Base-by-base conservation (phyloP, 1,140 invertebrate species). In the Drosophila triauraria region DNA sequence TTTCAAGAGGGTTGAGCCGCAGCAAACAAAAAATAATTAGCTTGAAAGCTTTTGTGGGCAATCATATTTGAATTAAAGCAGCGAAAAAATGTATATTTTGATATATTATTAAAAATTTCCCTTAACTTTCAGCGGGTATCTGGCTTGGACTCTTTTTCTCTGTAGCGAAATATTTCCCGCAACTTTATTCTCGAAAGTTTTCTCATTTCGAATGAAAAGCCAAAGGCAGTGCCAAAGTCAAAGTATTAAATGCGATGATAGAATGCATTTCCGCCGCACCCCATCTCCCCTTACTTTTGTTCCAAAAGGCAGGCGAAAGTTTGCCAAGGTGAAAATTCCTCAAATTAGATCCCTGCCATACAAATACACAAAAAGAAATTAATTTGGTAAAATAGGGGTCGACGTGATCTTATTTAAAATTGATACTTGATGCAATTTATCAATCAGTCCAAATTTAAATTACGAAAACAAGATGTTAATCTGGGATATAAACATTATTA, bases 261-360 rank as follows among this genome's bases (percentile, higher is more conserved):
- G 65, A 78, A 78, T 84, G 82, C 82, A 84, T 71, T 84, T n/a
- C 38, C 44, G 7, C 23, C 42, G 44, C 15, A 32, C 42, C 35
- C 38, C 6, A 20, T n/a, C 13, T 7, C n/a, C 15, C 40, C 20
- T 23, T 35, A 51, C 27, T 50, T 77, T 61, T 60, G 43, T 67
- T 54, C 30, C 17, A 23, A 44, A 48, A 50, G 47, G 58, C 30
- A 62, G 54, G 58, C 23, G 63, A 80, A 87, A 78, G 53, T 80
- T 78, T 76, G 50, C 68, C 77, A 87, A 87, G 83, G 83, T 84
- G 64, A 83, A 83, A 81, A 82, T 80, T 78, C 56, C 72, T 80
- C 48, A 83, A 87, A 87, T 87, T 88, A 87, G 83, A 88, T 64
- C 56, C 54, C 80, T 57, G 56, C 57, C 68, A 70, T 64, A 47